phyloP scores from a whole-genome alignment of 2,888 invertebrate genomes.

The Sthenelais limicola region DNA sequence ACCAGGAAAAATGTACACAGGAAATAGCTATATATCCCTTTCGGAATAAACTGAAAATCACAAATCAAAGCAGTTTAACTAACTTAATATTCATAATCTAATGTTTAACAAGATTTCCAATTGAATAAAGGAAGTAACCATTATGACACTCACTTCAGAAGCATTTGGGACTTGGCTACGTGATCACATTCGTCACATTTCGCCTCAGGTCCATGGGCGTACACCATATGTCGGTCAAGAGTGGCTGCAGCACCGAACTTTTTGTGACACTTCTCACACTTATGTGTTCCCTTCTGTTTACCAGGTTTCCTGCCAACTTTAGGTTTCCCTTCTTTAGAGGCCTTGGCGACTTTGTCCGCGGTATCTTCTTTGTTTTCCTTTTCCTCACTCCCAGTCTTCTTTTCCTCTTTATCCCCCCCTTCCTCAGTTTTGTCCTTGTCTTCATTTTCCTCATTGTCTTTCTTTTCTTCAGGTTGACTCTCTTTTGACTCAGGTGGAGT shows the following conservation, averaged over 20 bases:
- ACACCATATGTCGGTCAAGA: conserved; percentile 50
- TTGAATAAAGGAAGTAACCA: no score
- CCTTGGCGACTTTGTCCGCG: not conserved
- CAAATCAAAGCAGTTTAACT: no score
- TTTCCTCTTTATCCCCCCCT: not conserved
- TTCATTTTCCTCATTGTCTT: not conserved
- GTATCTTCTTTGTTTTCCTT: conserved; percentile 19
- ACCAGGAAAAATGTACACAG: no score
- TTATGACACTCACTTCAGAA: conserved; percentile 46
- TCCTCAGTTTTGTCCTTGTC: not conserved
- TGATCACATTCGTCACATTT: conserved; percentile 51
- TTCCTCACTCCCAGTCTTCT: conserved; percentile 9
- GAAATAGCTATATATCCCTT: no score
- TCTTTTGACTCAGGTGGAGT: not conserved
- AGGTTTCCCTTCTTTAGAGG: conserved; percentile 5
- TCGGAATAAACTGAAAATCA: no score
- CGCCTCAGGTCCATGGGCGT: conserved; percentile 49
- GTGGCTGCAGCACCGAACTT: conserved; percentile 46
- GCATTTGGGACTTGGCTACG: conserved; percentile 45
- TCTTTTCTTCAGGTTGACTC: not conserved
- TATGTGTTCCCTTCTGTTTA: conserved; percentile 12
- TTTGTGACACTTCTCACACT: conserved; percentile 47
- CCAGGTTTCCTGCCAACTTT: not conserved
- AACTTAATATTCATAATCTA: no score
- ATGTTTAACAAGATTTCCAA: no score